These are phyloP conservation scores for Brassicogethes aeneus DNA, from an alignment of 2,888 invertebrate genomes.

Conservation along the genomic window DNA sequence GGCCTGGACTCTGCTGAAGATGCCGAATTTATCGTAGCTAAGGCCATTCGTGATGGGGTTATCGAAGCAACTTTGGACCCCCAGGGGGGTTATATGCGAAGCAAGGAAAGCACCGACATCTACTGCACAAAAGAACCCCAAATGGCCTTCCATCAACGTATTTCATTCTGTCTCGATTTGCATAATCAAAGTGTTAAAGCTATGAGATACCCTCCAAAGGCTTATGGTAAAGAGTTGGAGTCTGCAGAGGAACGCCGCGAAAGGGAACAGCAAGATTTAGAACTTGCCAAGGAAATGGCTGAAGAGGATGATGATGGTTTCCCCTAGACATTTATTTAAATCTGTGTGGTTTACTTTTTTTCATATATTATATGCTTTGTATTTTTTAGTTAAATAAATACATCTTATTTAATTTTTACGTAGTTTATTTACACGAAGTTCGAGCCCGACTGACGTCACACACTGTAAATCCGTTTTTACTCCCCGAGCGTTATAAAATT, in stretches of 20 bases:
- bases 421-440: too few species aligned
- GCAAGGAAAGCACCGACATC: constrained; percentile 93
- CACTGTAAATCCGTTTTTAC: too few species aligned
- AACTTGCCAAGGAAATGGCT: constrained; percentile 99
- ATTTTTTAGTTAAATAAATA: background rate
- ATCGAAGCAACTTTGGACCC: constrained; percentile 97
- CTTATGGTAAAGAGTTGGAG: constrained; percentile 96
- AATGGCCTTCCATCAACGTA: constrained; percentile 92
- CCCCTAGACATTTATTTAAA: constrained; percentile 38
- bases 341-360: constrained; percentile 1
- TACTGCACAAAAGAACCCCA: constrained; percentile 96
- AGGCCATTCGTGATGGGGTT: constrained; percentile 95
- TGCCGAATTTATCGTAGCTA: constrained; percentile 98
- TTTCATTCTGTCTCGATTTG: constrained; percentile 93
- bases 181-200: constrained; percentile 99
- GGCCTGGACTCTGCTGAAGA: constrained; percentile 93
- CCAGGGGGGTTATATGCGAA: constrained; percentile 92
- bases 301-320: constrained; percentile 97
- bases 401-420: background rate
- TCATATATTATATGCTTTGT: too few species aligned
- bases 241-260: constrained; percentile 94
- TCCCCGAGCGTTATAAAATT: too few species aligned
- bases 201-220: constrained; percentile 98
- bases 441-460: too few species aligned
- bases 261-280: constrained; percentile 95